Conservation (phyloP, 2,797 vertebrate genomes). For the Zenarchopterus dispar region DNA sequence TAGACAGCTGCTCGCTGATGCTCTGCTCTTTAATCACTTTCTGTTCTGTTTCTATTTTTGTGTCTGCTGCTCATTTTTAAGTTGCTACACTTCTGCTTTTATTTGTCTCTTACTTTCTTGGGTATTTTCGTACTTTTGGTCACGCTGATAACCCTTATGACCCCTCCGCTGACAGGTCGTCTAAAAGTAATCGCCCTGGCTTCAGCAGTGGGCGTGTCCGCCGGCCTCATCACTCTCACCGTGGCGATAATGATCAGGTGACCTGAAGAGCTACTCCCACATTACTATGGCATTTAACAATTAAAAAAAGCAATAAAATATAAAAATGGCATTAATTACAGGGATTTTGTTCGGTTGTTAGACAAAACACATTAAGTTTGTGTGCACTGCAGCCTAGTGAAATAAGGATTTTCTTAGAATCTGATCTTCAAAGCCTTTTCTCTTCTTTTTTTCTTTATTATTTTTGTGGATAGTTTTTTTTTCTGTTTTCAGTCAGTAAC, state of each 20-base stretch:
- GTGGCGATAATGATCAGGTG: slow-evolving; percentile 86
- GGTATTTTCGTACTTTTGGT: slow-evolving; percentile 1
- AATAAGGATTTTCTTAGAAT: too few relatives aligned
- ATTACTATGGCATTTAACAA: too few relatives aligned
- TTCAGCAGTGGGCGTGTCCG: slow-evolving; percentile 83
- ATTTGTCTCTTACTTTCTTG: neutral
- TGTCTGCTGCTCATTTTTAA: slow-evolving; percentile 28
- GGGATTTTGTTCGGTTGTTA: too few relatives aligned
- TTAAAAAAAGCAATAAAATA: too few relatives aligned
- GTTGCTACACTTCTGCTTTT: slow-evolving; percentile 35
- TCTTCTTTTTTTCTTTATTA: neutral
- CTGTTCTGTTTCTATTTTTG: slow-evolving; percentile 57
- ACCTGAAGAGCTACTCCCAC: slow-evolving; percentile 25
- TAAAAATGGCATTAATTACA: too few relatives aligned
- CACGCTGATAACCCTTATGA: slow-evolving; percentile 17
- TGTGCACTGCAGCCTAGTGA: too few relatives aligned
- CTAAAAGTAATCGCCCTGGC: slow-evolving; percentile 84
- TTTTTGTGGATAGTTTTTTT: neutral
- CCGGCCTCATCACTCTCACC: slow-evolving; percentile 82
- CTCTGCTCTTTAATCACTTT: slow-evolving; percentile 43
- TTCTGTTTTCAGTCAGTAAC: neutral
- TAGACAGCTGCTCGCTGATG: slow-evolving; percentile 60
- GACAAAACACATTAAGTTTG: too few relatives aligned
- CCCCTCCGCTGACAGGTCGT: slow-evolving; percentile 70
- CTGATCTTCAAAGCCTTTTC: neutral